Conservation (phyloP, 2,797 vertebrate genomes). For the Leptodactylus fallax region DNA sequence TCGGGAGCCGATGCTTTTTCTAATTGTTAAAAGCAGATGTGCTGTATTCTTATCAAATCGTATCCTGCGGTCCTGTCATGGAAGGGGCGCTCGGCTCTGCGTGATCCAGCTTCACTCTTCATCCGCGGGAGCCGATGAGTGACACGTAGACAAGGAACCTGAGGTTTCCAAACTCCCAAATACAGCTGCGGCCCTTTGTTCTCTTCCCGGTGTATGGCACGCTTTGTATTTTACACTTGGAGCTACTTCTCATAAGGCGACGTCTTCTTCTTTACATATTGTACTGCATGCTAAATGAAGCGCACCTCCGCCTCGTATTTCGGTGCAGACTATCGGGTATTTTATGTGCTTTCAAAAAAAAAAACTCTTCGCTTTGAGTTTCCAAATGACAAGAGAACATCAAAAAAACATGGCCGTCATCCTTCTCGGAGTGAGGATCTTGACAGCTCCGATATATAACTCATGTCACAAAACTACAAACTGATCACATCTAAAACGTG, state of each 20-base stretch:
- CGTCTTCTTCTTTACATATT: conserved; percentile 18
- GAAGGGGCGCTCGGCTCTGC: conserved; percentile 5
- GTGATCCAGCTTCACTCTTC: neutral
- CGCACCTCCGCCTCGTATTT: neutral
- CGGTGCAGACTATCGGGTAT: conserved; percentile 20
- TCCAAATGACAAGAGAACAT: conserved; percentile 5
- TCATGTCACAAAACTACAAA: conserved; percentile 38
- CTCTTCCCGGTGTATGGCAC: neutral
- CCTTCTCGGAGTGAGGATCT: neutral
- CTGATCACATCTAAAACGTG: conserved; percentile 38
- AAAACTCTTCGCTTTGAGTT: conserved; percentile 1
- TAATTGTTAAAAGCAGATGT: conserved; percentile 24
- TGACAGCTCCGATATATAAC: conserved; percentile 48
- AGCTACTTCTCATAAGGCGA: conserved; percentile 4
- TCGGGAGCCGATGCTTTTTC: neutral
- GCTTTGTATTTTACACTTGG: conserved; percentile 25
- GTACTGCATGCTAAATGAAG: conserved; percentile 43
- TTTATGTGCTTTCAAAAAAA: conserved; percentile 38
- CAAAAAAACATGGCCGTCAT: conserved; percentile 26
- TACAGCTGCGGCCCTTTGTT: conserved; percentile 21
- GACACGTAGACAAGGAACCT: conserved; percentile 28
- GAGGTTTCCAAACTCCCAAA: neutral
- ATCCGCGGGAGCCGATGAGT: neutral
- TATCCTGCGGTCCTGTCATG: conserved; percentile 20
- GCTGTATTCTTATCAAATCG: neutral